These are phyloP conservation scores for Bettongia penicillata DNA, from an alignment of 2,113 vertebrate species.

Conservation along the genomic window DNA sequence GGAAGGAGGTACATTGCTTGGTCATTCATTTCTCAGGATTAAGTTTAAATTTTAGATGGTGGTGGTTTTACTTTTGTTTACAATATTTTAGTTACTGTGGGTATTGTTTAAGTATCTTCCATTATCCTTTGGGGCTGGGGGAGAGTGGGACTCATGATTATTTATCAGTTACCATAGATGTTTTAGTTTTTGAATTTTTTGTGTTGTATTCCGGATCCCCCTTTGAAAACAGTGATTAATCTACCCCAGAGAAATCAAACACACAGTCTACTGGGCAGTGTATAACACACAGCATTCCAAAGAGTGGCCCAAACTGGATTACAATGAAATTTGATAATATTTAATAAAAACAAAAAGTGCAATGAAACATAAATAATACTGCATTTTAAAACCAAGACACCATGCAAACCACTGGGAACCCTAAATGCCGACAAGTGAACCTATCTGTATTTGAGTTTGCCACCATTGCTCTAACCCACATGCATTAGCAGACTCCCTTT, in stretches of 20 bases:
- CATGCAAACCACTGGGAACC: neutral
- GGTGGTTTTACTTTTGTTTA: neutral
- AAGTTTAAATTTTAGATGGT: neutral
- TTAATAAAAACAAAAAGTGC: neutral
- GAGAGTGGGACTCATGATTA: neutral
- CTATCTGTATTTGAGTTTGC: neutral
- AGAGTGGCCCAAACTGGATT: neutral
- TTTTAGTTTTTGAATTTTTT: neutral
- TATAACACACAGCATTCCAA: neutral
- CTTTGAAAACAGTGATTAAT: neutral
- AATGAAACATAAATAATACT: neutral
- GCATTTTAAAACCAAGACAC: neutral
- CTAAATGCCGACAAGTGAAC: neutral
- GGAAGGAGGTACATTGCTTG: neutral
- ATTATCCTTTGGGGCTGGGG: neutral
- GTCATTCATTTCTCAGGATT: neutral
- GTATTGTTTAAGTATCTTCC: neutral
- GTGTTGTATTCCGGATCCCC: neutral
- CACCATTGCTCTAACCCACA: neutral
- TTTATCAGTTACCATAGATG: neutral
- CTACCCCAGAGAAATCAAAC: neutral
- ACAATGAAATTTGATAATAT: neutral
- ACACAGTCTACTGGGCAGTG: neutral
- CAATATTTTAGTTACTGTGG: neutral
- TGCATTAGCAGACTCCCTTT: neutral